phyloP scores from a whole-genome alignment of 2,113 vertebrate genomes.

The Daubentonia madagascariensis region DNA sequence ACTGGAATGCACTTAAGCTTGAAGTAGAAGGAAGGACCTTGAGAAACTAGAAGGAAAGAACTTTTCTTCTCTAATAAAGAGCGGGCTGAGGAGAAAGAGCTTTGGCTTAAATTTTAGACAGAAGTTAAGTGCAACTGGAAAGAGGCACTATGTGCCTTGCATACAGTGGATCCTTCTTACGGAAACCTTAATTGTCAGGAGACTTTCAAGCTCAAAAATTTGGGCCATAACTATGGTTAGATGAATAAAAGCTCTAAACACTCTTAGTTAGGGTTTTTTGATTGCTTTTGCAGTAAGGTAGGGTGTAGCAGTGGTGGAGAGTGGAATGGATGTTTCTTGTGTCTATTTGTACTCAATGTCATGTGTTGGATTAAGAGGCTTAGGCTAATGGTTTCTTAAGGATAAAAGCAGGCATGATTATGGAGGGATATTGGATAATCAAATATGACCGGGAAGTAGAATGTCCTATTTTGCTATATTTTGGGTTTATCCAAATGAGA shows the following conservation, averaged over 20 bases:
- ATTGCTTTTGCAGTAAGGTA: constrained; percentile 1
- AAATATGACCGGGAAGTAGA: constrained; percentile 38
- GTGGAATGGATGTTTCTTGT: background rate
- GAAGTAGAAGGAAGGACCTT: constrained; percentile 33
- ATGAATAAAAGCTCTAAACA: background rate
- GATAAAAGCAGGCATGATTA: constrained; percentile 36
- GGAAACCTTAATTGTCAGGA: background rate
- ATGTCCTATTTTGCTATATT: constrained; percentile 47
- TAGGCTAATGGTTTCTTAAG: background rate
- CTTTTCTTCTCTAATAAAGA: constrained; percentile 28
- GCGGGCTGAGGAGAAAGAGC: background rate
- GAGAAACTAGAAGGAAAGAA: constrained; percentile 29
- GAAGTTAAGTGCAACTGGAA: background rate
- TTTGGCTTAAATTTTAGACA: constrained; percentile 18
- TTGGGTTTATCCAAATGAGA: constrained; percentile 47
- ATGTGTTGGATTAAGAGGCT: background rate
- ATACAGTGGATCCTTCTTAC: background rate
- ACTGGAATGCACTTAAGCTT: constrained; percentile 38
- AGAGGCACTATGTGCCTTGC: background rate
- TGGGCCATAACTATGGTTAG: background rate
- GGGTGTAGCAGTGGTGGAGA: background rate
- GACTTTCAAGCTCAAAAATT: background rate
- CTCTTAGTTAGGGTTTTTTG: background rate
- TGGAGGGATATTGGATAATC: constrained; percentile 36
- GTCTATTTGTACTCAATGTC: background rate